Base-by-base conservation (phyloP, 2,797 vertebrate genomes). In the Xenops minutus region DNA sequence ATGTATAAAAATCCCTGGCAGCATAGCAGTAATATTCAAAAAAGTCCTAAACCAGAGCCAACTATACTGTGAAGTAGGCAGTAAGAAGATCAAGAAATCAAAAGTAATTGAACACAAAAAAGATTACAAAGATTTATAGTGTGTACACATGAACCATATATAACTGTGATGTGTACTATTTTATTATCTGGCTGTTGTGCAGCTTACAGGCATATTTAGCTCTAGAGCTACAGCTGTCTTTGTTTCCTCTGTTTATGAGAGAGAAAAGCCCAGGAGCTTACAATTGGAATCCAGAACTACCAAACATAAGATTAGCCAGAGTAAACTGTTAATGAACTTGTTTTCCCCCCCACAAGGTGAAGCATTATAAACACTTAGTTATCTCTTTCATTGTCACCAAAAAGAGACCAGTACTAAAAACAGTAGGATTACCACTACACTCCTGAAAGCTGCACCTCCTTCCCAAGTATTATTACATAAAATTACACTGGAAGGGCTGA, bases 401-500 rank as follows among this genome's bases (percentile, higher is more conserved):
- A 89, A 80, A 85, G 58, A 80, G 36, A 62, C 59, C 48, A 59
- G 54, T 77, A 81, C 79, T 90, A 76, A 88, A 88, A 90, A 1
- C 78, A 88, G 71, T 4, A 63, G 91, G 85, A 94, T 95, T 93
- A 96, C 56, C 55, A 59, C 61, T 30, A 30, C 30, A 19, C 39
- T 63, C 63, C 75, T 74, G 27, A 81, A 85, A 29, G 56, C 88
- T 49, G 43, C 37, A 78, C 58, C 46, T 85, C 66, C 78, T 90
- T 73, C 83, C 89, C 62, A 61, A 91, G 85, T 51, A 54, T 41
- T 72, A 55, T 82, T 86, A 79, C 72, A 79, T 55, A 78, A 95
- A 95, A 96, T 93, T 82, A 96, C 46, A 92, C 58, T 84, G 16
- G 6, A 92, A 95, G 46, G 61, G 66, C 83, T 89, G 85, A 92